A percentile compares a stretch with the other conserved stretches of the same genome.
Conservation (phyloP, 2,888 invertebrate genomes). For the Drosophila kambysellisi region DNA sequence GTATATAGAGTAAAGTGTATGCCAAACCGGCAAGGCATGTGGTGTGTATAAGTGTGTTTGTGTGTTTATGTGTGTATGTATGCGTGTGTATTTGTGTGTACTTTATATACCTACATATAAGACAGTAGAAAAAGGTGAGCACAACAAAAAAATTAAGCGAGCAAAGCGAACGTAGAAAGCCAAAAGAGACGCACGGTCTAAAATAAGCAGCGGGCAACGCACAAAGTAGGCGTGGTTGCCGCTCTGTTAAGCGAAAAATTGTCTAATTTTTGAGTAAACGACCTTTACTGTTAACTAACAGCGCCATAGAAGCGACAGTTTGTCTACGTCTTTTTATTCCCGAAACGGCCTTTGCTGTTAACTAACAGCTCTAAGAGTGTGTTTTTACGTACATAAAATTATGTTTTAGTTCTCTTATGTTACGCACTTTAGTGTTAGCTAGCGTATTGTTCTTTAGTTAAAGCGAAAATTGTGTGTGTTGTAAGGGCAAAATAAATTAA, state of each 20-base stretch:
- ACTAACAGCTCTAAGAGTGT: not conserved
- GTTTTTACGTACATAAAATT: not conserved
- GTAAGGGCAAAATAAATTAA: slow-evolving; percentile 6
- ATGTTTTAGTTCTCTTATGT: not conserved
- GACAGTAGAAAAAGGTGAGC: slow-evolving; percentile 72
- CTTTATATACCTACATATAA: slow-evolving; percentile 27
- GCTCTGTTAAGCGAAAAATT: slow-evolving; percentile 19
- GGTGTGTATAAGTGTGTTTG: slow-evolving; percentile 20
- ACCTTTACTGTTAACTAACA: slow-evolving; percentile 52
- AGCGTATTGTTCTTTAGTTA: not conserved
- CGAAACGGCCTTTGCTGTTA: slow-evolving; percentile 8
- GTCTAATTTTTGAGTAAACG: slow-evolving; percentile 16
- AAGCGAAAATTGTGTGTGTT: not conserved
- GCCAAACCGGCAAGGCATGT: slow-evolving; percentile 60
- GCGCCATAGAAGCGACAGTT: not conserved
- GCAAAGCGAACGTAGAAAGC: slow-evolving; percentile 55
- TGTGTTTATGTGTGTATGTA: slow-evolving; percentile 16
- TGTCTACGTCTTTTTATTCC: slow-evolving; percentile 4
- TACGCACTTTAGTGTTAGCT: not conserved
- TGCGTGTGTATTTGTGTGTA: not conserved
- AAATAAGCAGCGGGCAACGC: slow-evolving; percentile 8
- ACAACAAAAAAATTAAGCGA: slow-evolving; percentile 69
- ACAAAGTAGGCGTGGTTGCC: slow-evolving; percentile 41
- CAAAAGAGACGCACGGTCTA: slow-evolving; percentile 25
- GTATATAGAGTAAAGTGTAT: slow-evolving; percentile 28